Conservation (phyloP, 2,113 vertebrate species). For the Hippocampus guttulatus region DNA sequence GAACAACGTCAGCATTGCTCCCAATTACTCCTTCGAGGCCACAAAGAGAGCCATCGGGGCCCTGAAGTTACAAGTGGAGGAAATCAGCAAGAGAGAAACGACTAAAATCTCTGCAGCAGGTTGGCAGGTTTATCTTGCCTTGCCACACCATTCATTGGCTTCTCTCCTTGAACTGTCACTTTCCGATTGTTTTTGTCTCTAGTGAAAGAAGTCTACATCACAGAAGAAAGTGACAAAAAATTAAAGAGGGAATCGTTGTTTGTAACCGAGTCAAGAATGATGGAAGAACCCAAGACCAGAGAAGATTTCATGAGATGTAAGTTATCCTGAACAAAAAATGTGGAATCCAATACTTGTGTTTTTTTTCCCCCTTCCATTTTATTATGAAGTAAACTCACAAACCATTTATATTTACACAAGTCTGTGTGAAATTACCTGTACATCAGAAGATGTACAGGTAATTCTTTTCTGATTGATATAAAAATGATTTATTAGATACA, state of each 20-base stretch:
- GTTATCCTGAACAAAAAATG: conserved; percentile 4
- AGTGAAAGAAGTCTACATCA: conserved; percentile 67
- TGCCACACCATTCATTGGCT: background rate
- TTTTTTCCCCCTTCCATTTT: too few relatives aligned
- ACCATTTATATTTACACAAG: too few relatives aligned
- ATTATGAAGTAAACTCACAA: too few relatives aligned
- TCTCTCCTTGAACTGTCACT: background rate
- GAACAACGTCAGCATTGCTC: conserved; percentile 60
- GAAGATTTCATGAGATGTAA: conserved; percentile 56
- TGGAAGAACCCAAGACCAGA: conserved; percentile 49
- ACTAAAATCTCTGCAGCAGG: conserved; percentile 68
- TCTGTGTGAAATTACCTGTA: too few relatives aligned
- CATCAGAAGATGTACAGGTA: too few relatives aligned
- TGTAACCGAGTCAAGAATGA: conserved; percentile 10
- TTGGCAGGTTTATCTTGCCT: conserved; percentile 16
- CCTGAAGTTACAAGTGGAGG: conserved; percentile 71
- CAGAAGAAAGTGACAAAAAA: conserved; percentile 42
- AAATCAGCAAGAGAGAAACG: conserved; percentile 66
- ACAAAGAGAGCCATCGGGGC: conserved; percentile 69
- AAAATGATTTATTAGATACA: too few relatives aligned
- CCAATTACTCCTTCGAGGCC: conserved; percentile 67
- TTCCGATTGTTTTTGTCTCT: background rate
- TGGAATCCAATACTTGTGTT: too few relatives aligned
- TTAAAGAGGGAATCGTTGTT: conserved; percentile 38
- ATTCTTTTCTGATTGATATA: too few relatives aligned